phyloP scores from a whole-genome alignment of 35 echinoderm and acorn worm genomes.

The Holothuria glaberrima region DNA sequence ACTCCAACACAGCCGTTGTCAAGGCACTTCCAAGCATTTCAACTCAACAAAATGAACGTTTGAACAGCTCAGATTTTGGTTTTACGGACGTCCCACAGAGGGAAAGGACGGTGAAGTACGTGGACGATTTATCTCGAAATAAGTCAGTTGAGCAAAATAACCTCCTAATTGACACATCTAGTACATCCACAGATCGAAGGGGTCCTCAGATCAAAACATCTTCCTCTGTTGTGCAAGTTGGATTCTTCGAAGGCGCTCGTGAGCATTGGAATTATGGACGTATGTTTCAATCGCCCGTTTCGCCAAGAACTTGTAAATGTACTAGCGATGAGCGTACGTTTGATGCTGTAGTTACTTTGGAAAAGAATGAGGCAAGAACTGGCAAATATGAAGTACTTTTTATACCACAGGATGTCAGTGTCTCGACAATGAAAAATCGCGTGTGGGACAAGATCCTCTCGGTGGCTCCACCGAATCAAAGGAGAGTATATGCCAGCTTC shows the following conservation, averaged over 20 bases:
- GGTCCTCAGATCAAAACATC: too few species aligned
- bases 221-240: too few species aligned
- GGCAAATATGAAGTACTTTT: background rate
- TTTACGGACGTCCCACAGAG: too few species aligned
- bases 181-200: too few species aligned
- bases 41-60: too few species aligned
- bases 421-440: background rate
- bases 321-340: background rate
- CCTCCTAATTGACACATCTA: too few species aligned
- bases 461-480: background rate
- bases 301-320: slow-evolving; percentile 29
- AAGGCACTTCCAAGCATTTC: too few species aligned
- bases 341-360: background rate
- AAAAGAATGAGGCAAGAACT: background rate
- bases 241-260: slow-evolving; percentile 25
- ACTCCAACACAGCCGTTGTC: too few species aligned
- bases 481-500: background rate
- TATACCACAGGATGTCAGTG: background rate
- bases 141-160: too few species aligned
- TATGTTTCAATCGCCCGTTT: background rate
- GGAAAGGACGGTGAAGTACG: too few species aligned
- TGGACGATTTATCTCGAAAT: too few species aligned
- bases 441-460: background rate
- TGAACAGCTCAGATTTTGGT: too few species aligned
- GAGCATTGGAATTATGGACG: background rate